Evolutionary conservation across 2,797 vertebrate species (phyloP), one percentile per base, ranked within the genome.

Genomic region (Mus spretus): DNA sequence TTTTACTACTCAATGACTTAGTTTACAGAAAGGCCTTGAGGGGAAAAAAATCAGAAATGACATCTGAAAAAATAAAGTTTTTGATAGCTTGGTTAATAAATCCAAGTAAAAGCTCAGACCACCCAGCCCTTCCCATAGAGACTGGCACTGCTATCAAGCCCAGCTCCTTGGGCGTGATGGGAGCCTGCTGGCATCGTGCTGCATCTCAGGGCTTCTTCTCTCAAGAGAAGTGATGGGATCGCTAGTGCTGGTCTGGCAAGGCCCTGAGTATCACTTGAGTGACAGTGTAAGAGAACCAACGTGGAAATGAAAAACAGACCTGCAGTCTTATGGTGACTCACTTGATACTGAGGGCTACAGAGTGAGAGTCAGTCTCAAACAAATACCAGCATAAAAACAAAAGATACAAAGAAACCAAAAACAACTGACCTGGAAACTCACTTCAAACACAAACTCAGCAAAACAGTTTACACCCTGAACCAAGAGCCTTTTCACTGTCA

Each of bases 41-140:
- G 34, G 28, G 14, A 47, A 40, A 89, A 89, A 47, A 85, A 75
- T 6, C 4, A 78, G 47, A 85, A 82, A 70, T 77, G 12, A 53
- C 12, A 85, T 92, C 85, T 85, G 37, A 90, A 93, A 20, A 88
- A 93, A 77, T 59, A 81, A n/a, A n/a, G 31, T n/a, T 82, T 81
- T 81, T 80, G 47, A 81, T 8, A 70, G 4, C 20, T 77, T 93
- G 82, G n/a, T 65, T 93, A 19, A 65, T 75, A 77, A 92, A 86
- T 75, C 50, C 40, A 82, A 22, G 87, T 61, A 82, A 79, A 93
- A 82, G 67, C 78, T 82, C 75, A 93, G 91, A 72, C 19, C 47
- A 50, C 5, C 47, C 47, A 78, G 24, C 31, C 12, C 28, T n/a
- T 61, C 47, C 59, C 61, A 78, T 6, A 47, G 40, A 86, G 57